Evolutionary conservation across 2,113 vertebrate species (phyloP).

Genomic region (Synchiropus splendidus): DNA sequence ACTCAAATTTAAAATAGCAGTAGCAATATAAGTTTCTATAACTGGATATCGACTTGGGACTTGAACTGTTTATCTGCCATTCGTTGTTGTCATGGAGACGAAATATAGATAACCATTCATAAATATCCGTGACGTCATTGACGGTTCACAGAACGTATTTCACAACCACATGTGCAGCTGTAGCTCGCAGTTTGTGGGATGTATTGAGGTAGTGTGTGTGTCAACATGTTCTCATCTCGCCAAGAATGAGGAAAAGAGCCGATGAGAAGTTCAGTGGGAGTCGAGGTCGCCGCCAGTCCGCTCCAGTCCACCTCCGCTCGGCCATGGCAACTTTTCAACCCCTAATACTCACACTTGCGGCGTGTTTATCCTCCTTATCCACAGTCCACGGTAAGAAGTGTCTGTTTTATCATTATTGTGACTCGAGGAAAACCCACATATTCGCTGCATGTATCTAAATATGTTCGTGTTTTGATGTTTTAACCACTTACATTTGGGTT

Average conservation of each 20-base stretch:
- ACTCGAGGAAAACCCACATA: no score
- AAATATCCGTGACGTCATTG: no score
- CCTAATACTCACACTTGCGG: not conserved
- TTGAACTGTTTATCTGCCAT: not conserved
- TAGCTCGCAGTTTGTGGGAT: not conserved
- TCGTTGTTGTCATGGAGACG: not conserved
- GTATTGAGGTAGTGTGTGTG: conserved; percentile 2
- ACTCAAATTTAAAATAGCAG: no score
- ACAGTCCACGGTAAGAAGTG: conserved; percentile 39
- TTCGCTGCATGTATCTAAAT: no score
- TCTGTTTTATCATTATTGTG: not conserved
- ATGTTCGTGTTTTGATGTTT: no score
- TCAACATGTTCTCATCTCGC: conserved; percentile 15
- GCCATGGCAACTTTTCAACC: conserved; percentile 22
- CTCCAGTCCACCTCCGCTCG: conserved; percentile 6
- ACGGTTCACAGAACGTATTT: no score
- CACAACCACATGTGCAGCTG: no score
- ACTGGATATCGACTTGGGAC: no score
- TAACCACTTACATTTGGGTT: no score
- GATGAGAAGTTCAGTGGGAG: not conserved
- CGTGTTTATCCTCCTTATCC: conserved; percentile 10
- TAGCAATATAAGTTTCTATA: no score
- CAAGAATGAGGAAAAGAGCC: conserved; percentile 45
- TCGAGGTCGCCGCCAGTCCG: not conserved
- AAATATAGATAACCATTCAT: no score